Conservation (phyloP, 2,888 invertebrate species). For the Hyalella azteca region DNA sequence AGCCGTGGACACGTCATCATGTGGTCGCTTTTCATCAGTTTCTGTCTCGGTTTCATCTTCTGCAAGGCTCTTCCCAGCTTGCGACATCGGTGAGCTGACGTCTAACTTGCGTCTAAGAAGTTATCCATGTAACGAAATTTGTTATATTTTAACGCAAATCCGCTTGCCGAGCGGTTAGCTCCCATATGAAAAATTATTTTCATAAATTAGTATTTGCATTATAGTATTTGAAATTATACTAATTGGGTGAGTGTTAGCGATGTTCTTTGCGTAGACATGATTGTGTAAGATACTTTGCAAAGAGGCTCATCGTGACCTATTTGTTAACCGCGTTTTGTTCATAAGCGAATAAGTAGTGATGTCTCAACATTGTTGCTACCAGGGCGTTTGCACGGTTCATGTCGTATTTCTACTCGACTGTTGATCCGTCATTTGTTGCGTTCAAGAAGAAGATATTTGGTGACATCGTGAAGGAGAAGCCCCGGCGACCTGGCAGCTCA, state of each 20-base stretch:
- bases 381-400: slow-evolving; percentile 45
- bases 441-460: slow-evolving; percentile 43
- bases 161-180: too few species aligned
- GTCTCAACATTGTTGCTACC: not conserved
- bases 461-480: slow-evolving; percentile 39
- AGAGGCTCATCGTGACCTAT: not conserved
- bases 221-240: too few species aligned
- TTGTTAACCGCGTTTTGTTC: not conserved
- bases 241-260: too few species aligned
- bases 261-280: too few species aligned
- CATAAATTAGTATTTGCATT: too few species aligned
- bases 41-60: not conserved
- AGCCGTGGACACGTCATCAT: too few species aligned
- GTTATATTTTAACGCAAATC: too few species aligned
- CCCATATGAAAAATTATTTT: too few species aligned
- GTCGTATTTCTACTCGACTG: not conserved
- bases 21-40: slow-evolving; percentile 7
- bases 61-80: slow-evolving; percentile 10
- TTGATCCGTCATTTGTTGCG: slow-evolving; percentile 17
- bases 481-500: slow-evolving; percentile 27
- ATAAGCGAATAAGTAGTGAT: not conserved
- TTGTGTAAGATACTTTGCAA: not conserved
- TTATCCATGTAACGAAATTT: too few species aligned
- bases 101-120: not conserved
- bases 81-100: slow-evolving; percentile 13